phyloP scores from a whole-genome alignment of 2,113 vertebrate species.

The Megatriorchis doriae region DNA sequence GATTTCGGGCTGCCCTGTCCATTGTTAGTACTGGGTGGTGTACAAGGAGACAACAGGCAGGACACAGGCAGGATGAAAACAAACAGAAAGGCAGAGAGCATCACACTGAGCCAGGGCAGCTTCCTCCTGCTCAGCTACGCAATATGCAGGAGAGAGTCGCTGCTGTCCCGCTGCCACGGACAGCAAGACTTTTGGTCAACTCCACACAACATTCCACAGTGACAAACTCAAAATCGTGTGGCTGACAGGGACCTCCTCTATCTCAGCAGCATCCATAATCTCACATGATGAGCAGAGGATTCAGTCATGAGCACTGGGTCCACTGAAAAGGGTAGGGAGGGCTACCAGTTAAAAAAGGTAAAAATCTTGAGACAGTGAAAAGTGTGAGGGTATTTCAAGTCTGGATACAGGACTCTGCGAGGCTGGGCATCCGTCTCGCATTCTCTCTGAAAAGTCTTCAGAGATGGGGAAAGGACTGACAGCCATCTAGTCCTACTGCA shows the following conservation, averaged over 20 bases:
- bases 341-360: neutral
- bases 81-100: neutral
- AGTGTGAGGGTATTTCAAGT: neutral
- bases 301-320: neutral
- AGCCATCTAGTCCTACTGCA: neutral
- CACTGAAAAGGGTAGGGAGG: neutral
- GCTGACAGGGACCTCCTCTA: neutral
- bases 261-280: neutral
- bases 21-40: rapidly evolving
- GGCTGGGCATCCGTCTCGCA: neutral
- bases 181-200: neutral
- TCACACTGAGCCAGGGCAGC: neutral
- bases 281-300: neutral
- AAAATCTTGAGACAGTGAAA: neutral
- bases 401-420: neutral
- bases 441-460: neutral
- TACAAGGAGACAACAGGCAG: neutral
- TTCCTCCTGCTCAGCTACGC: neutral
- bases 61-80: neutral
- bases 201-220: neutral
- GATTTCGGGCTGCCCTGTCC: neutral
- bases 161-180: neutral
- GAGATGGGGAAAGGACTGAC: neutral
- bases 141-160: neutral
- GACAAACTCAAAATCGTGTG: neutral